Percentiles rank a stretch among this genome's conserved stretches.
Conservation (phyloP, 2,113 vertebrate species). For the Argyrosomus japonicus region DNA sequence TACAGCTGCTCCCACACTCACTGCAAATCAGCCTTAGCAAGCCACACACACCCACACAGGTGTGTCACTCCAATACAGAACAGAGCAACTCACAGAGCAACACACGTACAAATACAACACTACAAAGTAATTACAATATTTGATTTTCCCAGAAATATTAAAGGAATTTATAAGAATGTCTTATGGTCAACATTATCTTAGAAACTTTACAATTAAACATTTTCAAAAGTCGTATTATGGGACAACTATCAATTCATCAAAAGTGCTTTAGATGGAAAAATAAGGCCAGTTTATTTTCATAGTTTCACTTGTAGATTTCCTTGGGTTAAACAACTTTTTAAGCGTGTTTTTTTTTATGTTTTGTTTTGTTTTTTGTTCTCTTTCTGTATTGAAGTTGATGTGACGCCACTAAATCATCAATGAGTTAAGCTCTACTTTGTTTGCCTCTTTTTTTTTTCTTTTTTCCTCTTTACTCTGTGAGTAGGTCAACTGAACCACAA, state of each 20-base stretch:
- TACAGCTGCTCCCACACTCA: neutral
- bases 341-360: neutral
- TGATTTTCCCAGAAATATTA: slow-evolving; percentile 6
- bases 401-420: neutral
- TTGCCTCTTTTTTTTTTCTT: neutral
- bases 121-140: neutral
- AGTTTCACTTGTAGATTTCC: neutral
- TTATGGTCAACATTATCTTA: neutral
- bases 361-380: neutral
- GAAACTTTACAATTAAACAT: neutral
- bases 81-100: neutral
- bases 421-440: neutral
- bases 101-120: neutral
- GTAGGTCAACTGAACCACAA: slow-evolving; percentile 35
- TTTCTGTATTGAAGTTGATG: neutral
- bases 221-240: neutral
- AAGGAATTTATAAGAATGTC: neutral
- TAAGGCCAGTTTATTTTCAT: neutral
- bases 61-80: neutral
- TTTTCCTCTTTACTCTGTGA: slow-evolving; percentile 6
- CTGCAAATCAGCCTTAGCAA: neutral
- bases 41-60: neutral
- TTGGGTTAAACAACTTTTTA: slow-evolving; percentile 1
- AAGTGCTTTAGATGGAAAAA: neutral
- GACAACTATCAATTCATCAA: neutral